Base-by-base conservation (phyloP, 2,797 vertebrate species). In the Euthynnus affinis region DNA sequence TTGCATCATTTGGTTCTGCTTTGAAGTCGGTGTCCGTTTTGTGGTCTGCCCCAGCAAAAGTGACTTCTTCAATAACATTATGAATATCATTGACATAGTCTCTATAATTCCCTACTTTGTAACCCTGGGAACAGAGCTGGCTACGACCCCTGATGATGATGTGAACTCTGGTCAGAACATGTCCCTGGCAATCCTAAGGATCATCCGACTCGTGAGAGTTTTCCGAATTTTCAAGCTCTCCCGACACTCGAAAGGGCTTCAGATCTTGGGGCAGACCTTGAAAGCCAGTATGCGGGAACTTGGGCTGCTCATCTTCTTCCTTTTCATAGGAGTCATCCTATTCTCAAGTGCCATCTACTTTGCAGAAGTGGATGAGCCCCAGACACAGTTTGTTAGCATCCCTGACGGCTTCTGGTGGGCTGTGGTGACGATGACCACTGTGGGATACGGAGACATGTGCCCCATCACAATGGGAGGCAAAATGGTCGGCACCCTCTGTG, bases 361-460 rank as follows among this genome's bases (percentile, higher is more conserved):
- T n/a, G 98, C 98, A 0, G 98, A 99, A 79, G 98, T 98, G 69
- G 98, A 99, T 1, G 98, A 99, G 89, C 98, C 98, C 0, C 96
- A 98, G 78, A 99, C 98, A 0, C 98, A 99, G 71, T 99, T 99
- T 83, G 96, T 98, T 13, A 99, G 98, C 93, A 99, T 99, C 80
- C 98, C 98, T 0, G 98, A 99, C 0, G 98, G 97, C 14, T 99
- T 99, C 95, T 99, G 98, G 98, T 99, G 98, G 98, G 98, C 98
- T 0, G 98, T 99, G 92, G 98, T 99, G 46, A 98, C 98, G 1
- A 99, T 99, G 98, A 99, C 98, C 2, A 99, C 98, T 0, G 98
- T 99, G 44, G 98, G 98, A 69, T 99, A 99, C 0, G 98, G 98
- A 2, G 98, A 99, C 92, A 99, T 99, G 98, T 98, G 97, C 82